Evolutionary conservation across 2,113 vertebrate species (phyloP), one percentile per base, ranked within the genome.

Genomic region (Acinonyx jubatus): DNA sequence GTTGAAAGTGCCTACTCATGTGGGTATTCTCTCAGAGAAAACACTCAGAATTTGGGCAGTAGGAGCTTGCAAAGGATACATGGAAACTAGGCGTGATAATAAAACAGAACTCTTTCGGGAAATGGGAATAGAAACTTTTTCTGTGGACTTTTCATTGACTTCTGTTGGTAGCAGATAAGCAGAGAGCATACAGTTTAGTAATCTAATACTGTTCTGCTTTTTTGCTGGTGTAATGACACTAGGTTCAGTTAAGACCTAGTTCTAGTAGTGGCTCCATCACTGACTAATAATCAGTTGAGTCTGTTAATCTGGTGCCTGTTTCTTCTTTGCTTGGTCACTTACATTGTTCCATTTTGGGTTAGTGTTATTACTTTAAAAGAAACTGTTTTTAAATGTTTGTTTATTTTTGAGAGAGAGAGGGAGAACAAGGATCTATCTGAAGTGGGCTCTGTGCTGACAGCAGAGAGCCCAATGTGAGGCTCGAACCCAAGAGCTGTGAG

Each of bases 251-350:
- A 81, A 94, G 66, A 73, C 78, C 38, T 82, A 25, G 50, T 71
- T 84, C 41, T 73, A 27, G 31, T 66, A 18, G 41, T 79, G 63
- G 41, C 7, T 89, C 19, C 4, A 11, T 65, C 45, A 57, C 27
- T 78, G 33, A 68, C 84, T 93, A 55, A 55, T 84, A 68, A 50
- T 87, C 31, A 65, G 63, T 89, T 23, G 57, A 66, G 38, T n/a
- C 74, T 80, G 18, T 76, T 92, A 93, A 95, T 48, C 74, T 86
- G 48, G 13, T 16, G 21, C 15, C 73, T 90, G 5, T 93, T 81
- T 80, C 13, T 94, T 73, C 52, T 91, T 87, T 80, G 29, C 6
- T 76, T 90, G 86, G 41, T 96, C 61, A 84, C 71, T 71, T 95
- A 82, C 10, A 0, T 76, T 2, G 15, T 87, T 74, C 45, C 27